Evolutionary conservation across 2,797 vertebrate genomes (phyloP), one percentile per base, ranked within the genome.

Genomic region (Neomorphus geoffroyi): DNA sequence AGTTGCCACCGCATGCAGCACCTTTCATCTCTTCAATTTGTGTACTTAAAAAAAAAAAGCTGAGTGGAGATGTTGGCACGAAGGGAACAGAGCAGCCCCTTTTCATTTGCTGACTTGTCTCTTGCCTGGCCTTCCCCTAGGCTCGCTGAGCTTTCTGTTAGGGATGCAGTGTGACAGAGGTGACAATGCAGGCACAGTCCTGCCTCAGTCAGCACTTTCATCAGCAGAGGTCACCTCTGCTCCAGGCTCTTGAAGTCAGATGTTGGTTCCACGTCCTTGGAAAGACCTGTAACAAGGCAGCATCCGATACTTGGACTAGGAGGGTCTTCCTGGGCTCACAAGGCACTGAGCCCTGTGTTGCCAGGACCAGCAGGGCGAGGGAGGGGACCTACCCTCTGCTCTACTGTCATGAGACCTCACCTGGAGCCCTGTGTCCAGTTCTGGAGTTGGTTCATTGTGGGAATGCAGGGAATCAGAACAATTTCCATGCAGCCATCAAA

Each of bases 181-280:
- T 93, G 92, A 83, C 94, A 78, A 74, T 3, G 79, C 77, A 79
- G 90, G 32, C 86, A 73, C 13, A 0, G 57, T 13, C 65, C 82
- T 86, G 94, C 90, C 62, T 94, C 90, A 3, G n/a, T 96, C 96
- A 96, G 94, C 94, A 78, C 65, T 96, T 94, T 3, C 8, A 18
- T 19, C 65, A 24, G 35, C 7, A 0, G 82, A 92, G 80, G 94
- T 95, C 94, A 96, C 92, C 96, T 90, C 90, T 77, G 57, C 75
- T 87, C 66, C 7, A 2, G 81, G 35, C 86, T 93, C 61, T 24
- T 39, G 11, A 21, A 85, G 54, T 78, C 88, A 60, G 50, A 3
- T 45, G 64, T 7, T 37, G 32, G 41, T 17, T 84, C 61, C 41
- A 41, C 0, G 5, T 57, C 92, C 82, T 94, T 91, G 90, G 39